Percentiles rank a stretch among this genome's conserved stretches.
Conservation (phyloP, 2,797 vertebrate genomes). For the Mormyrus proboscirostris region DNA sequence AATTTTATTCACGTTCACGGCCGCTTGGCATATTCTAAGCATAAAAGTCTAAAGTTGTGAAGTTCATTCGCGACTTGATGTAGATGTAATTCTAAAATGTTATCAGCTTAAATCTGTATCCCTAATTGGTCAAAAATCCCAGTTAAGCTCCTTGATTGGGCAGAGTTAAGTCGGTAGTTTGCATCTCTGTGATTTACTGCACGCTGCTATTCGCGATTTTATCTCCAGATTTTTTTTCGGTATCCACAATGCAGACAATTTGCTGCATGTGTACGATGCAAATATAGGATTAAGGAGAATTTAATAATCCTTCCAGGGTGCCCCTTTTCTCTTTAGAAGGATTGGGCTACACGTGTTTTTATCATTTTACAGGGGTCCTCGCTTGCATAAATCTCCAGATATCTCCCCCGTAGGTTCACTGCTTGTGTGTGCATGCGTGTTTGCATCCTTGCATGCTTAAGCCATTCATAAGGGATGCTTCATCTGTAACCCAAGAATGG, state of each 20-base stretch:
- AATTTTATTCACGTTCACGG: not conserved
- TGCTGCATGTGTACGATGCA: conserved; percentile 36
- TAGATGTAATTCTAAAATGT: not conserved
- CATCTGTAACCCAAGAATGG: not conserved
- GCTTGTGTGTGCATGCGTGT: conserved; percentile 22
- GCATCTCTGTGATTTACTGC: not conserved
- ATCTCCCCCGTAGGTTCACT: conserved; percentile 42
- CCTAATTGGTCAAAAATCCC: not conserved
- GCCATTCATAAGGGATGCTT: not conserved
- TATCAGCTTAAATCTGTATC: not conserved
- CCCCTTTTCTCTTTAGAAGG: conserved; percentile 48
- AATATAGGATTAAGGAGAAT: conserved; percentile 35
- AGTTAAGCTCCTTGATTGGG: not conserved
- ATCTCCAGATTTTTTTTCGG: not conserved
- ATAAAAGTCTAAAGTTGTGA: not conserved
- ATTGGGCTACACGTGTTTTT: conserved; percentile 55
- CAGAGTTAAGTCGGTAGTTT: not conserved
- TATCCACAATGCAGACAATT: conserved; percentile 14
- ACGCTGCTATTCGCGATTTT: not conserved
- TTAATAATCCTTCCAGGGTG: conserved; percentile 38
- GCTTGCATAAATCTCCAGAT: conserved; percentile 51
- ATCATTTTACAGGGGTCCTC: conserved; percentile 56
- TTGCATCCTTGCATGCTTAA: conserved; percentile 30
- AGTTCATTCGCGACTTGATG: not conserved
- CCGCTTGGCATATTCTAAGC: not conserved